Percentiles rank a stretch among this genome's conserved stretches.
Evolutionary conservation across 30 jellyfish, hydroid and myxozoan genomes (phyloP).

Genomic region (Clytia hemisphaerica): DNA sequence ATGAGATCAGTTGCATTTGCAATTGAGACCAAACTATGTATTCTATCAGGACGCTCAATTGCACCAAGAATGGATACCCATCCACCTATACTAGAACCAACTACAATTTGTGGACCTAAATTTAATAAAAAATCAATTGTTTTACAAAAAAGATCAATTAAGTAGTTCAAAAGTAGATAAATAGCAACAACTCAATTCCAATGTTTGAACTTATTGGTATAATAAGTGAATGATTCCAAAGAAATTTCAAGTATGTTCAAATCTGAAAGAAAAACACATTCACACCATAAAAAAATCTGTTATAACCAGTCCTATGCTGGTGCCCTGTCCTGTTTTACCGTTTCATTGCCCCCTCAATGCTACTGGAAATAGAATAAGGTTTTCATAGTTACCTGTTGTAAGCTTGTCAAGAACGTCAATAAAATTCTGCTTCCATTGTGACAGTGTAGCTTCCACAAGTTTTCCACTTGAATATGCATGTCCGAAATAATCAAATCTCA

Average conservation of each 20-base stretch:
- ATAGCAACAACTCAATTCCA: too few species aligned
- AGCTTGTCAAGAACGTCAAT: conserved; percentile 35
- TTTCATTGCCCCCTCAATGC: background rate
- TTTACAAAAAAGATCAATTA: too few species aligned
- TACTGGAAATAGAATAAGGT: background rate
- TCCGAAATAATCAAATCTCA: conserved; percentile 61
- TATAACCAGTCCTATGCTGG: too few species aligned
- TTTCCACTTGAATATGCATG: conserved; percentile 61
- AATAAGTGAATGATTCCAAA: too few species aligned
- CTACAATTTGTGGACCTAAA: conserved; percentile 62
- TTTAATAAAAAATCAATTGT: too few species aligned
- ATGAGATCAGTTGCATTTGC: conserved; percentile 70
- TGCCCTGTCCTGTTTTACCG: too few species aligned
- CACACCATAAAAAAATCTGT: too few species aligned
- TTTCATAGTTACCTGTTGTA: conserved; percentile 31
- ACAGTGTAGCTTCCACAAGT: conserved; percentile 39
- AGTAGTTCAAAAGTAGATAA: too few species aligned
- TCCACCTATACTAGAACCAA: conserved; percentile 74
- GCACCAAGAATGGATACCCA: conserved; percentile 68
- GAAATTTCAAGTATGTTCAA: too few species aligned
- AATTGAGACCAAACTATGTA: conserved; percentile 51
- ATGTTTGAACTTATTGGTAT: too few species aligned
- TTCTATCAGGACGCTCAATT: conserved; percentile 32
- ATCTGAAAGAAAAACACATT: too few species aligned
- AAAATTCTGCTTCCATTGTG: conserved; percentile 51